Evolutionary conservation across 1,140 invertebrate species (phyloP), one percentile per base, ranked within the genome.

Genomic region (Drosophila suzukii): DNA sequence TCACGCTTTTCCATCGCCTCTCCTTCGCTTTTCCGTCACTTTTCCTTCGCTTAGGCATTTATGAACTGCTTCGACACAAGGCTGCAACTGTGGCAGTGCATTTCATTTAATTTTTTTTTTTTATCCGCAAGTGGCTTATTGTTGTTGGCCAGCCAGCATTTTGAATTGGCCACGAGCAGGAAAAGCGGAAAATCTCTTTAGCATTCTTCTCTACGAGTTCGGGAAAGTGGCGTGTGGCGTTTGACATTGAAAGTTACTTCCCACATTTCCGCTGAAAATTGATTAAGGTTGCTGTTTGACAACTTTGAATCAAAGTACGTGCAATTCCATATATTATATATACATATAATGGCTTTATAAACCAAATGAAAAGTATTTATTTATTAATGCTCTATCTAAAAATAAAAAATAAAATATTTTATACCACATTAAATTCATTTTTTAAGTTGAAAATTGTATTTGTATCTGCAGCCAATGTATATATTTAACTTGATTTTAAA

Each of bases 21-120:
- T 24, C 20, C 36, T 10, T n/a, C 39, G 39, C 7, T 7, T 43
- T 43, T 17, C 41, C 41, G 10, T 20, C 7, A 11, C 43, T 17
- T 47, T 50, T 17, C 59, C 27, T 5, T 38, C 30, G 54, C 55
- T 71, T 50, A 50, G 47, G 65, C 67, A 71, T 71, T 71, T 71
- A 71, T 71, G 65, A 71, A 71, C 65, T 70, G 12, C 47, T 71
- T 41, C 51, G 67, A 71, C 68, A 50, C 67, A 71, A 71, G 65
- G 65, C 65, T 71, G 66, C 67, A 49, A 50, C 67, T 68, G 30
- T 58, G 66, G 65, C 67, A 71, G 38, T 71, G 67, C 66, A 72
- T 73, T 72, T 53, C 55, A 60, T 71, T 72, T 39, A 20, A 71
- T 71, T 43, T 59, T 49, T 27, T 50, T n/a, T n/a, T n/a, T n/a